These are phyloP conservation scores for Conus ventricosus DNA, from an alignment of 1,140 invertebrate genomes.

Conservation along the genomic window DNA sequence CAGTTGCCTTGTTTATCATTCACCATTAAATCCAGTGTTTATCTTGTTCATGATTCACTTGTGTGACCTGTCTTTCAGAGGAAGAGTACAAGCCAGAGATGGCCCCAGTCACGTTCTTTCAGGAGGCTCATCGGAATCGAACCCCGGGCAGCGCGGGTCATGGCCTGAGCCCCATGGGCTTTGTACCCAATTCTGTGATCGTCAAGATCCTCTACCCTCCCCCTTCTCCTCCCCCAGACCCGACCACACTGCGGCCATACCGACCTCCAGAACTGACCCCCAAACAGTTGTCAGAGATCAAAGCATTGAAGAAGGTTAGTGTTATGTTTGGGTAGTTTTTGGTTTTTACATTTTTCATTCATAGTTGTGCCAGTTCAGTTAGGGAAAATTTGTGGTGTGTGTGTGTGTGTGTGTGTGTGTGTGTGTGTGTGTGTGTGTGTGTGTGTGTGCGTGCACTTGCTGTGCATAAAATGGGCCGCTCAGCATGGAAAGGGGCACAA, in stretches of 20 bases:
- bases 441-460: neutral
- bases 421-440: neutral
- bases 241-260: constrained; percentile 52
- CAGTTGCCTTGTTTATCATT: too few relatives aligned
- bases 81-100: constrained; percentile 57
- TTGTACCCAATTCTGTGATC: constrained; percentile 71
- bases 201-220: constrained; percentile 68
- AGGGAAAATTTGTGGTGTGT: neutral
- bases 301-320: constrained; percentile 35
- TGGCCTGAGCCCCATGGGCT: constrained; percentile 51
- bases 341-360: neutral
- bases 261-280: constrained; percentile 58
- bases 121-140: constrained; percentile 47
- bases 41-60: too few relatives aligned
- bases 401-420: neutral
- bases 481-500: too few relatives aligned
- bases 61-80: constrained; percentile 31
- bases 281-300: constrained; percentile 59
- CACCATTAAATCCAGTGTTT: too few relatives aligned
- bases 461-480: neutral
- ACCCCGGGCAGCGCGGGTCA: constrained; percentile 44
- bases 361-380: too few relatives aligned
- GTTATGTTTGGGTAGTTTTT: neutral
- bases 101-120: constrained; percentile 68
- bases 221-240: constrained; percentile 29